phyloP scores from a whole-genome alignment of 2,113 vertebrate genomes.

The Tonatia bakeri region DNA sequence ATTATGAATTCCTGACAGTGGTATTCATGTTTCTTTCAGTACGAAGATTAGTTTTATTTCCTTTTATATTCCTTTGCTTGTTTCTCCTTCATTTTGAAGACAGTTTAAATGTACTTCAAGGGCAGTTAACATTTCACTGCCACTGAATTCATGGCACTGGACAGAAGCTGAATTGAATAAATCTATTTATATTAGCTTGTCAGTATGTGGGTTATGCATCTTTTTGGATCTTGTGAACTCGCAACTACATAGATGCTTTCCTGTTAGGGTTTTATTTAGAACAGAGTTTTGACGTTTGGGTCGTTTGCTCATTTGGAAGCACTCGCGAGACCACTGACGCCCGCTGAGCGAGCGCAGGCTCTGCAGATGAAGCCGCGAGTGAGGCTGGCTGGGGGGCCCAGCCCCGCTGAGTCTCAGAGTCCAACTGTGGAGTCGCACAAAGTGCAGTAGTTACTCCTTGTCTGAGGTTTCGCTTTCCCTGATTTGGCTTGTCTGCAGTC shows the following conservation, averaged over 20 bases:
- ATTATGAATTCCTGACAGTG: background rate
- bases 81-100: background rate
- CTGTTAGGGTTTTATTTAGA: background rate
- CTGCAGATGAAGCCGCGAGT: too few relatives aligned
- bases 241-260: background rate
- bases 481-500: background rate
- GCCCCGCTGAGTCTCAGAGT: background rate
- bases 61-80: background rate
- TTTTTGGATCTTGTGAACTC: background rate
- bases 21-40: slow-evolving; percentile 8
- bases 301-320: background rate
- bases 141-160: background rate
- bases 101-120: background rate
- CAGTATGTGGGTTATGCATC: background rate
- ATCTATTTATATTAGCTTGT: background rate
- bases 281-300: background rate
- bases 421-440: background rate
- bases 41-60: slow-evolving; percentile 24
- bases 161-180: background rate
- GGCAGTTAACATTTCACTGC: background rate
- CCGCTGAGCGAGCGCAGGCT: background rate
- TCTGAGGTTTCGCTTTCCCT: background rate
- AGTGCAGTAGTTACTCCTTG: too few relatives aligned
- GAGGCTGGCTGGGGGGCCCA: too few relatives aligned
- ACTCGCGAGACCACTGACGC: background rate